Base-by-base conservation (phyloP, 1,140 invertebrate genomes). In the Heliconius hermathena region DNA sequence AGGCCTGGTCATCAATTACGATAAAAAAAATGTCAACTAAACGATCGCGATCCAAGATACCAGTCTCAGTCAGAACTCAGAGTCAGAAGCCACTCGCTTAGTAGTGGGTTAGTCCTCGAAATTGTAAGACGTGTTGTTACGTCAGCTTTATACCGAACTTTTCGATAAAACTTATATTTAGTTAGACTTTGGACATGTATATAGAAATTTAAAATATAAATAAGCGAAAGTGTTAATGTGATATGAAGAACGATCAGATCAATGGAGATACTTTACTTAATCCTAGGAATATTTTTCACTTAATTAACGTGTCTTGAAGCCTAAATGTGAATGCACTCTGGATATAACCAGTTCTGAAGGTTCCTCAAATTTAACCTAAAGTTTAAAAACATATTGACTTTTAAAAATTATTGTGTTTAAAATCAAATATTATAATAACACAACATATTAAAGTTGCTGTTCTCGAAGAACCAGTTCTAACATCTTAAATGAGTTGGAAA, bases 261-360 rank as follows among this genome's bases (percentile, higher is more conserved):
- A 66, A 3, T 66, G 60, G 0, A 60, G n/a, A 52, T 18, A 20
- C 2, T 46, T 16, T 46, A 46, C 41, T 16, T 46, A 16, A 46
- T 46, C 41, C 41, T 52, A 52, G 49, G 49, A 52, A 52, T 52
- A 20, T 52, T 57, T 0, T 8, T 22, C 0, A 57, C n/a, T 22
- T 22, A 11, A 57, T 11, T 22, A 57, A 9, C 13, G 60, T 66
- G 22, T 66, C 3, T 29, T 66, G 4, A 66, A 29, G 26, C 60
- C 60, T 20, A 22, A 79, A 79, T 79, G 78, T 79, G 73, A 79
- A 79, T 75, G 73, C 73, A 79, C 76, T 78, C 60, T 78, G 76
- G 71, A 71, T 77, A 22, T 18, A 70, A 75, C 78, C 57, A 49
- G 73, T 79, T 71, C 13, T 71, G 29, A 73, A 79, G 73, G 78